phyloP scores from a whole-genome alignment of 2,888 invertebrate species.

The Cepaea hortensis region DNA sequence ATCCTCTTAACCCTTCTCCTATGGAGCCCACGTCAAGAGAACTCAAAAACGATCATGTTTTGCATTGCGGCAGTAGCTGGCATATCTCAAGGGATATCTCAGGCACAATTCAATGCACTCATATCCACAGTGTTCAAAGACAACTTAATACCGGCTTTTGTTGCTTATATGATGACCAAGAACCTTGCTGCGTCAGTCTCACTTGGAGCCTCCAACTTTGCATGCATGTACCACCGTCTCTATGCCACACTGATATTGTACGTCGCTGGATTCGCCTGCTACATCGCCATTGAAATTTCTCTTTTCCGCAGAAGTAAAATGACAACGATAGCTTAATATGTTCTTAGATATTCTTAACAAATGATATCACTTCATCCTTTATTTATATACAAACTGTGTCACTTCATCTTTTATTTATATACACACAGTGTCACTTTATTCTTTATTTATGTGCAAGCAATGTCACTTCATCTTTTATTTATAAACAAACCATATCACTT shows the following conservation, averaged over 20 bases:
- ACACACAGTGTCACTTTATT: not conserved
- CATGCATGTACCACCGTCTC: slow-evolving; percentile 61
- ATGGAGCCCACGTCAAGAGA: slow-evolving; percentile 56
- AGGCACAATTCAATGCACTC: slow-evolving; percentile 67
- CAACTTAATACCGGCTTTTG: slow-evolving; percentile 63
- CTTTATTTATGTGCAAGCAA: not conserved
- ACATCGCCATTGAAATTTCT: slow-evolving; percentile 31
- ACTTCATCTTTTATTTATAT: no score
- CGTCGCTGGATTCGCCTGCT: slow-evolving; percentile 48
- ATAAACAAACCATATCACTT: no score
- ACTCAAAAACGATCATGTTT: slow-evolving; percentile 52
- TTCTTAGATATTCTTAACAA: no score
- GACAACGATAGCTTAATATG: not conserved
- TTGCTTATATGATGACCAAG: slow-evolving; percentile 65
- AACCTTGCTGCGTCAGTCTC: slow-evolving; percentile 62
- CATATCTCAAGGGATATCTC: slow-evolving; percentile 65
- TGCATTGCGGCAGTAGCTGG: slow-evolving; percentile 62
- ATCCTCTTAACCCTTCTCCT: slow-evolving; percentile 57
- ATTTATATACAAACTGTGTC: no score
- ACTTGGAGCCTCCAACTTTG: slow-evolving; percentile 60
- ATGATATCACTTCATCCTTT: no score
- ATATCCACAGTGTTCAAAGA: slow-evolving; percentile 62
- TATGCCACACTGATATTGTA: slow-evolving; percentile 57
- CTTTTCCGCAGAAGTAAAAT: not conserved
- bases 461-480: no score